Evolutionary conservation across 1,140 invertebrate species (phyloP), one percentile per base, ranked within the genome.

Genomic region (Caenorhabditis brenneri): DNA sequence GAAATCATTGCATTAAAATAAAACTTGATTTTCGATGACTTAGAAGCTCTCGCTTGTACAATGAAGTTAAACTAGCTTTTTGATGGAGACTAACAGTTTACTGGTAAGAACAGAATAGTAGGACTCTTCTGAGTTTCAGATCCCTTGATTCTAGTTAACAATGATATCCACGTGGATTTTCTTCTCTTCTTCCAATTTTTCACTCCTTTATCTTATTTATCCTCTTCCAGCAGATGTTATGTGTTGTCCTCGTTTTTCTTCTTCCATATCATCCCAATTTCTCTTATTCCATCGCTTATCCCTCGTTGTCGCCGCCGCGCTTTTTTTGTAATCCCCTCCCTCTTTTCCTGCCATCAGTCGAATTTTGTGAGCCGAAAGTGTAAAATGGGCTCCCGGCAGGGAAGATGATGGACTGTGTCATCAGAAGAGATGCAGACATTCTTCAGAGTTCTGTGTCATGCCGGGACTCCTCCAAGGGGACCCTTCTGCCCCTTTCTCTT

Each of bases 261-360:
- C 60, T n/a, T 27, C 53, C 53, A 55, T 55, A 55, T 55, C 53
- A 55, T 55, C 49, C 53, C 53, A 55, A 55, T 55, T 55, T 55
- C 53, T 55, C 24, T 55, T 55, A 24, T 55, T 55, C 53, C 24
- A 74, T 42, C 65, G 65, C 65, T 42, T 74, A 39, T 42, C 65
- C 65, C 65, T 74, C 65, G 65, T 74, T 74, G 27, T 74, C 65
- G 65, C 65, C n/a, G 58, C 31, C 31, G 12, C 12, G 15, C 65
- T 74, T 74, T 74, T 74, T 74, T 74, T 74, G 65, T 74, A 74
- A 74, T 74, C 65, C n/a, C 36, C 65, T 24, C 36, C 58, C 36
- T 24, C 36, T 74, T 74, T 74, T 74, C 65, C 65, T 74, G 65
- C 65, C 65, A 74, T 74, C 65, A 39, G 65, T 42, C 36, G 65